These are phyloP conservation scores for Picathartes gymnocephalus DNA, from an alignment of 2,113 vertebrate species.

Conservation along the genomic window DNA sequence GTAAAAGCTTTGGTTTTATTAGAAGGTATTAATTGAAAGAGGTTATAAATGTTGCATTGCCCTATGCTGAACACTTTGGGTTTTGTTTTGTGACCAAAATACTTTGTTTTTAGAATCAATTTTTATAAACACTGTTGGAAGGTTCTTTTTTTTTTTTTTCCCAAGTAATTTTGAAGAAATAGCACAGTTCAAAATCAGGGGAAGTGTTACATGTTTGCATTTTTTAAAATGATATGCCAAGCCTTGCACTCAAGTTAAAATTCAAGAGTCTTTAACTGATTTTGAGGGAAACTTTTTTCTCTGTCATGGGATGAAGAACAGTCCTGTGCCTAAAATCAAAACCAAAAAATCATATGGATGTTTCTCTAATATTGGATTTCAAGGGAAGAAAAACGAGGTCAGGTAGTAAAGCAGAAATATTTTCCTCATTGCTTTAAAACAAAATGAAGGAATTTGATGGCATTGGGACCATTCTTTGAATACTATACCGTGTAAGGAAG, in stretches of 20 bases:
- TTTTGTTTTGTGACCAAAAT: neutral
- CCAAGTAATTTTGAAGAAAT: neutral
- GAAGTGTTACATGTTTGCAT: neutral
- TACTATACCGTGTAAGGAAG: conserved; percentile 31
- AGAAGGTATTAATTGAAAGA: neutral
- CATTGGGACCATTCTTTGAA: conserved; percentile 28
- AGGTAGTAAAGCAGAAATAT: neutral
- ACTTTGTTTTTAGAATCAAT: neutral
- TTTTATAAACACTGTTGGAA: conserved; percentile 23
- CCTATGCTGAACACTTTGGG: neutral
- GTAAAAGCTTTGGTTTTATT: neutral
- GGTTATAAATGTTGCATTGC: neutral
- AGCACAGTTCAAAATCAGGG: neutral
- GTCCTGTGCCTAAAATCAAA: neutral
- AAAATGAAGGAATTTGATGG: conserved; percentile 63
- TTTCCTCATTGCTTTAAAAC: conserved; percentile 7
- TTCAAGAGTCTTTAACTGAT: neutral
- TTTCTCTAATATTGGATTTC: neutral
- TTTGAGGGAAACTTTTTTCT: neutral
- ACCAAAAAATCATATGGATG: neutral
- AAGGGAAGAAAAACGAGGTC: neutral
- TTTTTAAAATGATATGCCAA: neutral
- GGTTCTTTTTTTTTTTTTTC: neutral
- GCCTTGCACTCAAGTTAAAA: conserved; percentile 8
- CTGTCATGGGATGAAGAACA: neutral